A percentile compares a stretch with the other conserved stretches of the same genome.
Evolutionary conservation across 1,140 invertebrate genomes (phyloP).

Genomic region (Leucophenga varia): DNA sequence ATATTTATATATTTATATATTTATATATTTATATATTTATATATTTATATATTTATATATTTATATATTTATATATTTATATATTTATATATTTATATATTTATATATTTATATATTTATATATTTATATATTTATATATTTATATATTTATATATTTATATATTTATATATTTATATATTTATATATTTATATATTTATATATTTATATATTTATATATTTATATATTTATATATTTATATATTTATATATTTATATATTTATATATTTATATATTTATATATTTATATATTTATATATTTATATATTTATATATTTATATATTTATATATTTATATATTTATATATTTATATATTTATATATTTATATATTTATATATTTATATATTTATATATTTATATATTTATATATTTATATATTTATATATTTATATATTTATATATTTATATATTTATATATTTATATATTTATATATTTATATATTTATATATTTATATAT

Average conservation of each 20-base stretch:
- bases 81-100: conserved; percentile 7
- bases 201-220: conserved; percentile 7
- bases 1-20: conserved; percentile 11
- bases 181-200: conserved; percentile 5
- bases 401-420: background rate
- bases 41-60: conserved; percentile 4
- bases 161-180: background rate
- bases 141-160: background rate
- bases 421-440: conserved; percentile 2
- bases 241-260: too few relatives aligned
- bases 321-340: conserved; percentile 4
- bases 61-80: conserved; percentile 6
- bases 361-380: too few relatives aligned
- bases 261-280: conserved; percentile 8
- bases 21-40: background rate
- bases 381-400: conserved; percentile 12
- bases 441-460: conserved; percentile 6
- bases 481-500: too few relatives aligned
- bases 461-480: conserved; percentile 7
- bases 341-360: conserved; percentile 8
- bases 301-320: conserved; percentile 9
- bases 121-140: conserved; percentile 13
- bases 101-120: too few relatives aligned
- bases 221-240: conserved; percentile 9
- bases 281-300: background rate